Evolutionary conservation across 2,113 vertebrate species (phyloP).

Genomic region (Stomatorhinus ivindoensis): DNA sequence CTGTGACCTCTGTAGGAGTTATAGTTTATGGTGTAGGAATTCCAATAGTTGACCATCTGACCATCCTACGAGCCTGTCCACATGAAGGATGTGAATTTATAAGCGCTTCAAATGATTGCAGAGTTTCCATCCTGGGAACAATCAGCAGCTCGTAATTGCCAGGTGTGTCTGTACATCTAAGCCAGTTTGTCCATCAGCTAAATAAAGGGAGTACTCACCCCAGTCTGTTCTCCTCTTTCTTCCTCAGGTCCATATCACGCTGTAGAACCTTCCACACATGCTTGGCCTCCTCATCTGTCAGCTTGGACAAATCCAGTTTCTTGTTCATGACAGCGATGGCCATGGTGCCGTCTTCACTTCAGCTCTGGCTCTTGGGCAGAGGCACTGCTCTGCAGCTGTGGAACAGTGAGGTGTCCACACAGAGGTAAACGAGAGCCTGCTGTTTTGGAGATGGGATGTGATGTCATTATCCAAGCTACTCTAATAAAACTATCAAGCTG

Average conservation of each 20-base stretch:
- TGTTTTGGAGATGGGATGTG: not conserved
- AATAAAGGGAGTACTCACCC: slow-evolving; percentile 56
- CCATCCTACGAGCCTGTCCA: not conserved
- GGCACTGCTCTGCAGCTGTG: not conserved
- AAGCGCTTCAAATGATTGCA: not conserved
- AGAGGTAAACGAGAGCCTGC: not conserved
- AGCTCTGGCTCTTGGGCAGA: not conserved
- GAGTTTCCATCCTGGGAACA: not conserved
- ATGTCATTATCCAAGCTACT: not conserved
- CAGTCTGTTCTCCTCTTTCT: slow-evolving; percentile 79
- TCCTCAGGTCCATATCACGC: slow-evolving; percentile 81
- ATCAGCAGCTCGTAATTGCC: not conserved
- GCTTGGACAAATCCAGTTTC: slow-evolving; percentile 84
- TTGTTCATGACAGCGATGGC: slow-evolving; percentile 61
- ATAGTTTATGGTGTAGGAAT: not conserved
- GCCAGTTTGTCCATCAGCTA: not conserved
- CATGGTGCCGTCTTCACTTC: not conserved
- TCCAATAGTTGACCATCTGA: not conserved
- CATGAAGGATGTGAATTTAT: not conserved
- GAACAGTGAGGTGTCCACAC: not conserved
- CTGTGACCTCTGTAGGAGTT: not conserved
- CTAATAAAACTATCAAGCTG: not conserved
- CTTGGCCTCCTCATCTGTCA: slow-evolving; percentile 84
- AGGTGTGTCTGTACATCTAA: not conserved
- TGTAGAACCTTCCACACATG: slow-evolving; percentile 89